These are phyloP conservation scores for Sinonovacula constricta DNA, from an alignment of 1,140 invertebrate species.

Conservation along the genomic window DNA sequence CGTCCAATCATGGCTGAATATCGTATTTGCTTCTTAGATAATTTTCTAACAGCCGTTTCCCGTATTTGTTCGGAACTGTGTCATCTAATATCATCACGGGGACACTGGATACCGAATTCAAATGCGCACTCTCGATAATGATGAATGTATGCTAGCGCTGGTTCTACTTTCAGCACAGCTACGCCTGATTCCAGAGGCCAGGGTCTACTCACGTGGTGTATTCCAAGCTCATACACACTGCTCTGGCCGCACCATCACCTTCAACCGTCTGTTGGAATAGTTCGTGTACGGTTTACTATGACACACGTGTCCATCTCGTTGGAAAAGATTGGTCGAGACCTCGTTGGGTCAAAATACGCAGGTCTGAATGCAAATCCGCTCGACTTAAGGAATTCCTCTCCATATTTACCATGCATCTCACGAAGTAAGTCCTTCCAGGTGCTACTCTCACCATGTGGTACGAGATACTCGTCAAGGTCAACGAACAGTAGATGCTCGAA, in stretches of 20 bases:
- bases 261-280: conserved; percentile 52
- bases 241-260: conserved; percentile 60
- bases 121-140: conserved; percentile 84
- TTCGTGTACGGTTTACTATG: conserved; percentile 28
- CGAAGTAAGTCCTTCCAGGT: conserved; percentile 58
- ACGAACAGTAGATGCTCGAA: conserved; percentile 60
- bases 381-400: background rate
- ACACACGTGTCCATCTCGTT: conserved; percentile 30
- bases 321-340: conserved; percentile 23
- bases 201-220: conserved; percentile 65
- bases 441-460: conserved; percentile 51
- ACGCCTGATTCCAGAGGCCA: conserved; percentile 20
- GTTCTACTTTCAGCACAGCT: conserved; percentile 56
- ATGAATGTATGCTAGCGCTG: conserved; percentile 90
- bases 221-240: conserved; percentile 68
- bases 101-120: conserved; percentile 42
- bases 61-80: conserved; percentile 23
- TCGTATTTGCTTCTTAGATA: conserved; percentile 28
- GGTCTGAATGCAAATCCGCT: conserved; percentile 59
- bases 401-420: background rate
- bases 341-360: conserved; percentile 54
- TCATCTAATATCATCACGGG: conserved; percentile 3
- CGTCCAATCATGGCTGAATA: conserved; percentile 33
- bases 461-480: conserved; percentile 68
- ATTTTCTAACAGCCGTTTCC: conserved; percentile 28